These are phyloP conservation scores for Spondyliosoma cantharus DNA, from an alignment of 2,797 vertebrate genomes.

Conservation along the genomic window DNA sequence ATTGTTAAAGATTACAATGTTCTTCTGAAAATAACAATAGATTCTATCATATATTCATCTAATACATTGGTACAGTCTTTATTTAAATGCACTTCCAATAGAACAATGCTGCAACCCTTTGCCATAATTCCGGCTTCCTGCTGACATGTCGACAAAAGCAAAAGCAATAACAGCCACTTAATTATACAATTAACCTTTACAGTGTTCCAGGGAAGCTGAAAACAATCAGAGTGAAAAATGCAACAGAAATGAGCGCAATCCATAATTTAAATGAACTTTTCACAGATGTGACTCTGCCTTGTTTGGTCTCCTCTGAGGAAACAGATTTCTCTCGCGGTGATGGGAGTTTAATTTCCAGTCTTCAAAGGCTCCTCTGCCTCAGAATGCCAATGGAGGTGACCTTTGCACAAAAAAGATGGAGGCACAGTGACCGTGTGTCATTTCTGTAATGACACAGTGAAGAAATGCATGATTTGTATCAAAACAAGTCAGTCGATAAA, in stretches of 20 bases:
- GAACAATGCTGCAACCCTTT: slow-evolving; percentile 32
- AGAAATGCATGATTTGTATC: slow-evolving; percentile 27
- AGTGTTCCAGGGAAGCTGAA: slow-evolving; percentile 50
- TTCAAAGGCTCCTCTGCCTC: slow-evolving; percentile 47
- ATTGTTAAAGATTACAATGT: neutral
- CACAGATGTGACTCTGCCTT: slow-evolving; percentile 25
- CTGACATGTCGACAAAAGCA: slow-evolving; percentile 44
- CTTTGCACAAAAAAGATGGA: slow-evolving; percentile 66
- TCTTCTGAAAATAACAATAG: neutral
- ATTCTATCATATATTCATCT: neutral
- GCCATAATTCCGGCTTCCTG: slow-evolving; percentile 33
- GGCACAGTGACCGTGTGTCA: slow-evolving; percentile 34
- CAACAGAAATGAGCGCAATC: slow-evolving; percentile 52
- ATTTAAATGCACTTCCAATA: slow-evolving; percentile 5
- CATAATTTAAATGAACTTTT: slow-evolving; percentile 74
- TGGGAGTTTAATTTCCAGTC: slow-evolving; percentile 66
- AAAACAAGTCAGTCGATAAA: slow-evolving; percentile 12
- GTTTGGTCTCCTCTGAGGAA: slow-evolving; percentile 43
- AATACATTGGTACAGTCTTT: neutral
- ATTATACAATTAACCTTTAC: slow-evolving; percentile 78
- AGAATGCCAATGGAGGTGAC: slow-evolving; percentile 66
- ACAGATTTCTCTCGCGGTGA: slow-evolving; percentile 61
- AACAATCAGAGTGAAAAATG: slow-evolving; percentile 69
- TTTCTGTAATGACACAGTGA: slow-evolving; percentile 30
- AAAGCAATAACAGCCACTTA: slow-evolving; percentile 54